Evolutionary conservation across 2,797 vertebrate species (phyloP), one percentile per base, ranked within the genome.

Genomic region (Alectoris magna): DNA sequence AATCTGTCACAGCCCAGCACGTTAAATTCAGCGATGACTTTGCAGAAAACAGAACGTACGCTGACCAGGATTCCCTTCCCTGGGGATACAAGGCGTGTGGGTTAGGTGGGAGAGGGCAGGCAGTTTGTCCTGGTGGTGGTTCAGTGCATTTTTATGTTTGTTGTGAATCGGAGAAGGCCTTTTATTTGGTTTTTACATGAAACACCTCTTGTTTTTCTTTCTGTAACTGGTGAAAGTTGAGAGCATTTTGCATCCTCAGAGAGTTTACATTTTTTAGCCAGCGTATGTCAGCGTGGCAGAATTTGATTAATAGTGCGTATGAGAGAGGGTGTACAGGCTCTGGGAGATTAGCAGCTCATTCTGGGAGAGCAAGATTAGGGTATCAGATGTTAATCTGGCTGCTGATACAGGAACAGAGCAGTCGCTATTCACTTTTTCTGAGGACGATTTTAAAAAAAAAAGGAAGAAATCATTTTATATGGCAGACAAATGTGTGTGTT

Each of bases 31-130:
- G 29, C 90, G 92, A 82, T 96, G 89, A 95, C 91, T 96, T 80
- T 82, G 92, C 91, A 93, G 85, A 93, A 96, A 92, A 66, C 53
- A 75, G 82, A 70, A 36, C 86, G 60, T 83, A 14, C 84, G 51
- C 92, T 94, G 93, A 91, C 91, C 86, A 85, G 77, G 87, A 79
- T 95, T 95, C 83, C 90, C 87, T 66, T 93, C 91, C 91, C 92
- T 71, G 64, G 92, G 92, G 92, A 80, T 77, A 84, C 0, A 0
- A 94, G 87, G 14, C 44, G 46, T 86, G 89, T 43, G 77, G 78
- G 89, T 93, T 94, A 91, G 94, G 89, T 95, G 92, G 93, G 83
- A 69, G 83, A 91, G 89, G 90, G 85, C 93, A 92, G 41, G 44
- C 64, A 68, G 85, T 69, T 82, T 93, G 83, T 92, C 49, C 89